Evolutionary conservation across 2,888 invertebrate genomes (phyloP), one percentile per base, ranked within the genome.

Genomic region (Embidobia sp.): DNA sequence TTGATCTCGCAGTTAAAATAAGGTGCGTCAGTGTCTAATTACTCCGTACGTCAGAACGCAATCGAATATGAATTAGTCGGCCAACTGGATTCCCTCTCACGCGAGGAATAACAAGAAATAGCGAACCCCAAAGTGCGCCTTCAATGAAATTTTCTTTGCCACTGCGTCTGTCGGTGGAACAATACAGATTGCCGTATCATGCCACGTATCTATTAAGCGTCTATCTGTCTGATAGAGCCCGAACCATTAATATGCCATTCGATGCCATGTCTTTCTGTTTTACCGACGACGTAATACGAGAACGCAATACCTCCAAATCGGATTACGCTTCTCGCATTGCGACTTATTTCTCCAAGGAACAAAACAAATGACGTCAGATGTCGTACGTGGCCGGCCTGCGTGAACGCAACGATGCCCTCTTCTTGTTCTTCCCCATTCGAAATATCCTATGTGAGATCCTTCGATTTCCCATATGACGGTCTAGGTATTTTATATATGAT

Each of bases 161-260:
- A 49, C 55, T 13, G 40, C 27, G 19, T 44, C 46, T n/a, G n/a
- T 37, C n/a, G 31, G 40, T n/a, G 42, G 49, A 51, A 40, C 22
- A 33, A 46, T 61, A 61, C 66, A 53, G 64, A 72, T 22, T 72
- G 77, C 66, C 66, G 40, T 53, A 72, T 77, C 77, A 70, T 37
- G 57, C 57, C 55, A 59, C 76, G 26, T 64, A 69, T 77, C 67
- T 67, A 77, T 73, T 67, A 73, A 53, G 59, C 48, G 49, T 44
- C 66, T 33, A 29, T 48, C 53, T 35, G 51, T 15, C 67, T 63
- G 53, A 67, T 57, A 73, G 59, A 46, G 16, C 29, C 16, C 49
- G 48, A 10, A 40, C 67, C 72, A 77, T 77, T 73, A 77, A 77
- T 67, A 55, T 63, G 59, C 67, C 66, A 77, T 63, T 31, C 46